Base-by-base conservation (phyloP, 2,113 vertebrate species). In the Psilopsiagon aurifrons region DNA sequence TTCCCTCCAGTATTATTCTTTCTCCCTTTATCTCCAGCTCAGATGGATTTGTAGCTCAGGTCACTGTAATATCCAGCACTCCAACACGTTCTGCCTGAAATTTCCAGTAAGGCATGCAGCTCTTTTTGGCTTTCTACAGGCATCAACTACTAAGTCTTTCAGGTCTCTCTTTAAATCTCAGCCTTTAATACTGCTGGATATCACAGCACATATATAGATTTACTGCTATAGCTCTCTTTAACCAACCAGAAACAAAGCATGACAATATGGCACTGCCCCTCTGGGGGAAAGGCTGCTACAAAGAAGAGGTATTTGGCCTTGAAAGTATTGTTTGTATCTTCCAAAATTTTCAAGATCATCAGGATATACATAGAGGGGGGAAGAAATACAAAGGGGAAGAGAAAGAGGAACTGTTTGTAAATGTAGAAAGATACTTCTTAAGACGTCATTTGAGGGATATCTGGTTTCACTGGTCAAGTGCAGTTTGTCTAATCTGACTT, bases 401-500 rank as follows among this genome's bases (percentile, higher is more conserved):
- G 73, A 60, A 83, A 83, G 63, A 92, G 27, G 9, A 19, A n/a
- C 23, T 62, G 44, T 74, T 88, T 67, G 70, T 68, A 69, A 96
- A 75, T 33, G 69, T 63, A 94, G 86, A 85, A 28, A 46, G 35
- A 86, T 17, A 20, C 76, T 94, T 95, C 66, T 80, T 83, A 43
- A 54, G 63, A 35, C 27, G 4, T 55, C 43, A 76, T 91, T 83
- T 31, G 37, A 76, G 74, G 63, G 70, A 44, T 78, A 93, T 79
- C 76, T 66, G 13, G 83, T 96, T 95, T 95, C 92, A 51, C 11
- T 46, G 93, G 93, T 95, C 91, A 94, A 90, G 86, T 92, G 66
- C 35, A 73, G 54, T 83, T 96, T 94, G 57, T 96, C 89, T 94
- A 52, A 95, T 91, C 90, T 75, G 80, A 95, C 92, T 97, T 97